A percentile compares a stretch with the other conserved stretches of the same genome.
Evolutionary conservation across 2,888 invertebrate species (phyloP).

Genomic region (Cheilosia urbana): DNA sequence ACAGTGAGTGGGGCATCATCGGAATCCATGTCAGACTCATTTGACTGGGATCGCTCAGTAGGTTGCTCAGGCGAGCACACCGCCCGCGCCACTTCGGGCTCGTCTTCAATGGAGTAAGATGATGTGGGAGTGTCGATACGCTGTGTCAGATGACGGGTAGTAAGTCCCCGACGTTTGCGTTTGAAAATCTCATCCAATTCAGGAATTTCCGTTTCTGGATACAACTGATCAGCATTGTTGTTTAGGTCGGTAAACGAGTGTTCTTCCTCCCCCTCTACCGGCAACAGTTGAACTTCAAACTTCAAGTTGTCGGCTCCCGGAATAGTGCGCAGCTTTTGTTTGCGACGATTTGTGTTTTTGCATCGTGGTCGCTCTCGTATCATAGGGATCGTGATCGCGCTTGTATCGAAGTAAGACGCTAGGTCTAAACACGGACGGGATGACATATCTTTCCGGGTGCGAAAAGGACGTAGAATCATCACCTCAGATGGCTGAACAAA

Average conservation of each 20-base stretch:
- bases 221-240: constrained; percentile 52
- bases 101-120: constrained; percentile 1
- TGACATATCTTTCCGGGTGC: constrained; percentile 53
- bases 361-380: constrained; percentile 51
- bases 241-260: constrained; percentile 7
- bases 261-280: background rate
- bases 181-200: constrained; percentile 68
- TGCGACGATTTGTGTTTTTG: constrained; percentile 57
- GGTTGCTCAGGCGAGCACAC: background rate
- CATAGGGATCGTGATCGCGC: constrained; percentile 58
- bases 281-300: constrained; percentile 45
- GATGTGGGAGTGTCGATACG: constrained; percentile 17
- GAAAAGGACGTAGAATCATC: constrained; percentile 51
- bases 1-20: constrained; percentile 55
- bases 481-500: constrained; percentile 52
- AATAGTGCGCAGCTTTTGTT: constrained; percentile 57
- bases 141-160: constrained; percentile 26
- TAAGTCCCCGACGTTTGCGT: constrained; percentile 56
- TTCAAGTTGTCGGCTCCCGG: constrained; percentile 60
- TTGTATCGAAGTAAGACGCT: constrained; percentile 55
- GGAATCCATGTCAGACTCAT: constrained; percentile 57
- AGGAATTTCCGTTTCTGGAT: constrained; percentile 62
- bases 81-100: background rate
- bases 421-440: constrained; percentile 47
- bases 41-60: constrained; percentile 7